Evolutionary conservation across 2,113 vertebrate species (phyloP).

Genomic region (Megaceryle maxima): DNA sequence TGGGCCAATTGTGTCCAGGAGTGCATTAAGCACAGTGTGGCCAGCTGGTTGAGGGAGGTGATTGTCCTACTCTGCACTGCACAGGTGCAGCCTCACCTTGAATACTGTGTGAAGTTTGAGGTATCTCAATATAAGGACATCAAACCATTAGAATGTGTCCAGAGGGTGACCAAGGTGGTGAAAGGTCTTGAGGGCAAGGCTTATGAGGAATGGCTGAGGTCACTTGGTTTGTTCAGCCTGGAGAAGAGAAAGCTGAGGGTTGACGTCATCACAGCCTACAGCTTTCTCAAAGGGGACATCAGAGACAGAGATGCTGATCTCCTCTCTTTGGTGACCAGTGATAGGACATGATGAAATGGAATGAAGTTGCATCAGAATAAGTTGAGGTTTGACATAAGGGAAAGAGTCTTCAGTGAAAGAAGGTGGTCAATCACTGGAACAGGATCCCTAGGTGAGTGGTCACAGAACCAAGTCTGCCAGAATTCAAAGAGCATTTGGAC

Average conservation of each 20-base stretch:
- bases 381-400: not conserved
- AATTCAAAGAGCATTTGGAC: not conserved
- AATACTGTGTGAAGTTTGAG: not conserved
- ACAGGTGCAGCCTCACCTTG: accelerated
- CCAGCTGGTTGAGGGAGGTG: not conserved
- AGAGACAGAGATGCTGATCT: not conserved
- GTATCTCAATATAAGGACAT: not conserved
- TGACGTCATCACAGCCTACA: not conserved
- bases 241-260: not conserved
- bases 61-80: no score
- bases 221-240: not conserved
- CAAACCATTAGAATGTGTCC: no score
- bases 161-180: not conserved
- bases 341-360: not conserved
- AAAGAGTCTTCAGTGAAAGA: not conserved
- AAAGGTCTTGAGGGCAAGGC: not conserved
- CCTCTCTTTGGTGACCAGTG: not conserved
- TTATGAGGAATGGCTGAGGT: not conserved
- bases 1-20: not conserved
- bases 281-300: not conserved
- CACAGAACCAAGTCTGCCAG: not conserved
- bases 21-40: no score
- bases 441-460: not conserved
- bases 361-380: not conserved
- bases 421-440: not conserved